Evolutionary conservation across 2,888 invertebrate species (phyloP).

Genomic region (Drosophila hawaiiensis): DNA sequence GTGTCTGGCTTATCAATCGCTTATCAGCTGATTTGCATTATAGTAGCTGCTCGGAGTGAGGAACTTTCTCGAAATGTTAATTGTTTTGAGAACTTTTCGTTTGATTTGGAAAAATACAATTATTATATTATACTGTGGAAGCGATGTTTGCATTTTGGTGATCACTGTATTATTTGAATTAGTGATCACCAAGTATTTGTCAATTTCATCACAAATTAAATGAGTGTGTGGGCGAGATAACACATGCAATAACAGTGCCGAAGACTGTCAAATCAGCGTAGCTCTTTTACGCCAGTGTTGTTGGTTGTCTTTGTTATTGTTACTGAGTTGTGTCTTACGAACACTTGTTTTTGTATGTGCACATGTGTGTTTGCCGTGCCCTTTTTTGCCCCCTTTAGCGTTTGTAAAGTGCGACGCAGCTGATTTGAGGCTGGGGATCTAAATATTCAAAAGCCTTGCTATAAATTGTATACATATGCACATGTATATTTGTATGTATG

Average conservation of each 20-base stretch:
- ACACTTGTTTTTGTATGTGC: constrained; percentile 22
- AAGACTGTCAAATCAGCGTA: constrained; percentile 19
- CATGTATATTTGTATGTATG: not conserved
- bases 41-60: not conserved
- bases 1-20: constrained; percentile 26
- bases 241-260: constrained; percentile 2
- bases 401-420: constrained; percentile 57
- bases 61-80: not conserved
- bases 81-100: not conserved
- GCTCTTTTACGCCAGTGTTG: not conserved
- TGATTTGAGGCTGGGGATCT: constrained; percentile 40
- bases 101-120: not conserved
- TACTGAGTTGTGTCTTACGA: constrained; percentile 17
- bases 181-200: not conserved
- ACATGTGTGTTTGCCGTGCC: constrained; percentile 52
- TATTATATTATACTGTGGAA: not conserved
- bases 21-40: constrained; percentile 27
- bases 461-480: constrained; percentile 9
- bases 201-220: constrained; percentile 28
- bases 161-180: constrained; percentile 1
- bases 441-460: constrained; percentile 23
- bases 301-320: constrained; percentile 12
- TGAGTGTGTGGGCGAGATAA: constrained; percentile 21
- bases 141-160: not conserved
- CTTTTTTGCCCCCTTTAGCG: constrained; percentile 55